These are phyloP conservation scores for Cantharis lateralis DNA, from an alignment of 2,888 invertebrate genomes.

Conservation along the genomic window DNA sequence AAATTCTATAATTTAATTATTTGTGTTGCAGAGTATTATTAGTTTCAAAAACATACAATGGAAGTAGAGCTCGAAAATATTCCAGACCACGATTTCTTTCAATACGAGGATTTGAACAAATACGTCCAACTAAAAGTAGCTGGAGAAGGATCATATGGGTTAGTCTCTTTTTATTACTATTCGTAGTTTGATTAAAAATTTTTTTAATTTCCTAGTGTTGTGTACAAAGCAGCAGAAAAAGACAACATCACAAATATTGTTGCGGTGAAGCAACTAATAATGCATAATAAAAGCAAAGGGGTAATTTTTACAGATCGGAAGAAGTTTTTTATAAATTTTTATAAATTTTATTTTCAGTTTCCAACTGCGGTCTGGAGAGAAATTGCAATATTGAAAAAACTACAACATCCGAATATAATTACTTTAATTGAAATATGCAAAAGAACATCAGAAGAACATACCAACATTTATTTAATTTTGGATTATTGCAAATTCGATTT, in stretches of 20 bases:
- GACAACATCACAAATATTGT: neutral
- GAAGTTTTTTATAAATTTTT: neutral
- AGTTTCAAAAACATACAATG: too few species aligned
- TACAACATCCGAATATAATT: too few species aligned
- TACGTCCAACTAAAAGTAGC: neutral
- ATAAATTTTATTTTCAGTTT: too few species aligned
- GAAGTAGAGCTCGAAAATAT: too few species aligned
- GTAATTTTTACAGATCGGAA: neutral
- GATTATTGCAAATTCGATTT: too few species aligned
- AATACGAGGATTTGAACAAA: neutral
- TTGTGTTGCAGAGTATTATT: too few species aligned
- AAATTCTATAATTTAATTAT: too few species aligned
- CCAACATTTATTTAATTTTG: too few species aligned
- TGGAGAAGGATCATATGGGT: neutral
- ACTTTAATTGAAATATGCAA: too few species aligned
- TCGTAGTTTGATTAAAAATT: neutral
- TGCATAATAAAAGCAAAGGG: neutral
- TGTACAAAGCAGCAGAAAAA: neutral
- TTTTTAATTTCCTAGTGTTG: neutral
- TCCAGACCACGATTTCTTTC: neutral
- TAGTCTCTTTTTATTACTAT: neutral
- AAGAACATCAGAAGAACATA: too few species aligned
- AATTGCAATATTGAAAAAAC: too few species aligned
- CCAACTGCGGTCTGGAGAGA: too few species aligned
- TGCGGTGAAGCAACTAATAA: neutral